Evolutionary conservation across 2,113 vertebrate genomes (phyloP).

Genomic region (Redunca redunca): DNA sequence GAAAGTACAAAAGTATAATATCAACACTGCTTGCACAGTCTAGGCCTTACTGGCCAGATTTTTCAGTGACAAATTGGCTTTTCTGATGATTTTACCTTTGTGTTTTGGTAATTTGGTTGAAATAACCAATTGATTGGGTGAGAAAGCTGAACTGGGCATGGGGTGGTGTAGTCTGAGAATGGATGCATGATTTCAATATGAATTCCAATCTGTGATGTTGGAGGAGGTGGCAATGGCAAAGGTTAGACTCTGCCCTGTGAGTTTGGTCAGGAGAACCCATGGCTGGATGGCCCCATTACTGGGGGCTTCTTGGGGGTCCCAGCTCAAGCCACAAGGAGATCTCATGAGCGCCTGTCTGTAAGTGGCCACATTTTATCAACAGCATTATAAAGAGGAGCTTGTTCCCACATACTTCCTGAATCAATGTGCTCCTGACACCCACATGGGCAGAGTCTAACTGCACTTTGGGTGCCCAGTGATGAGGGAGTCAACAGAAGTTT

Average conservation of each 20-base stretch:
- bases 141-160: background rate
- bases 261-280: background rate
- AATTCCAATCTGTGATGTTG: too few species aligned
- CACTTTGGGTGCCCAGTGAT: background rate
- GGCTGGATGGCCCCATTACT: background rate
- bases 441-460: rapidly evolving
- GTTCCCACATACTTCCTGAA: rapidly evolving
- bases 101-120: background rate
- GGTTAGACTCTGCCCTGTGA: background rate
- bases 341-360: background rate
- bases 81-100: conserved; percentile 30
- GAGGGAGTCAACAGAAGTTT: background rate
- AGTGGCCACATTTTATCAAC: background rate
- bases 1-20: conserved; percentile 59
- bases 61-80: background rate
- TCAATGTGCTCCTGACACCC: too few species aligned
- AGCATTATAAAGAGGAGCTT: background rate
- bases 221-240: rapidly evolving
- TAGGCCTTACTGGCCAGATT: conserved; percentile 43
- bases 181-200: background rate
- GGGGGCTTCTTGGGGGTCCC: background rate
- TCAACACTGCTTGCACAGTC: conserved; percentile 53
- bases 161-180: background rate
- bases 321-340: background rate
- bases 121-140: background rate